A percentile compares a stretch with the other conserved stretches of the same genome.
Evolutionary conservation across 2,888 invertebrate species (phyloP).

Genomic region (Toxonevra muliebris): DNA sequence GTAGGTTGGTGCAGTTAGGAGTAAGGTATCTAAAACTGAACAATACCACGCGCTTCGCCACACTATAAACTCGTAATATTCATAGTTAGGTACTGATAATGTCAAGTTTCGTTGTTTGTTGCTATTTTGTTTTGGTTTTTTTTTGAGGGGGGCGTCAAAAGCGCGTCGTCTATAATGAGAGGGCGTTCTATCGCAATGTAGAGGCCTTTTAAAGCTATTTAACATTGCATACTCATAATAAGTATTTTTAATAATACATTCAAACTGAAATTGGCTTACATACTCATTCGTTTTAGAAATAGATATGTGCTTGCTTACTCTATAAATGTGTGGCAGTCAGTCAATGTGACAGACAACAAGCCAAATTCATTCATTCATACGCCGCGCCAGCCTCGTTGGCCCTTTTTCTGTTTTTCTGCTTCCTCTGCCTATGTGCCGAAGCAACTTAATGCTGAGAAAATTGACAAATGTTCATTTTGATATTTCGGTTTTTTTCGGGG

Average conservation of each 20-base stretch:
- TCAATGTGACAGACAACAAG: constrained; percentile 50
- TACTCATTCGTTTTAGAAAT: too few relatives aligned
- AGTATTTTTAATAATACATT: too few relatives aligned
- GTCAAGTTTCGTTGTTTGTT: constrained; percentile 12
- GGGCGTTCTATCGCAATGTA: constrained; percentile 56
- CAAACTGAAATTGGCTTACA: background rate
- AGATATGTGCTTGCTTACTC: background rate
- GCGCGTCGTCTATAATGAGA: constrained; percentile 60
- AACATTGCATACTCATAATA: background rate
- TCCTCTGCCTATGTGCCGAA: background rate
- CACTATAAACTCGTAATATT: background rate
- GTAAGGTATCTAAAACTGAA: background rate
- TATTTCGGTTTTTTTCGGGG: constrained; percentile 3
- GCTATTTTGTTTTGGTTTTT: constrained; percentile 3
- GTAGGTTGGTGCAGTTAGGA: background rate
- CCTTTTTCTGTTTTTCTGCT: background rate
- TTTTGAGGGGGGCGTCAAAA: constrained; percentile 47
- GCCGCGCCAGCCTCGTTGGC: background rate
- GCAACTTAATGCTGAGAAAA: constrained; percentile 17
- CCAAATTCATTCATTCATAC: background rate
- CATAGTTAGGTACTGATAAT: constrained; percentile 5
- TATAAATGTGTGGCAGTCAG: constrained; percentile 57
- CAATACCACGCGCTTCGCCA: constrained; percentile 4
- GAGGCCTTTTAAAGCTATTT: constrained; percentile 26
- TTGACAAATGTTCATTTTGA: constrained; percentile 13